Evolutionary conservation across 2,797 vertebrate species (phyloP).

Genomic region (Urophycis tenuis): DNA sequence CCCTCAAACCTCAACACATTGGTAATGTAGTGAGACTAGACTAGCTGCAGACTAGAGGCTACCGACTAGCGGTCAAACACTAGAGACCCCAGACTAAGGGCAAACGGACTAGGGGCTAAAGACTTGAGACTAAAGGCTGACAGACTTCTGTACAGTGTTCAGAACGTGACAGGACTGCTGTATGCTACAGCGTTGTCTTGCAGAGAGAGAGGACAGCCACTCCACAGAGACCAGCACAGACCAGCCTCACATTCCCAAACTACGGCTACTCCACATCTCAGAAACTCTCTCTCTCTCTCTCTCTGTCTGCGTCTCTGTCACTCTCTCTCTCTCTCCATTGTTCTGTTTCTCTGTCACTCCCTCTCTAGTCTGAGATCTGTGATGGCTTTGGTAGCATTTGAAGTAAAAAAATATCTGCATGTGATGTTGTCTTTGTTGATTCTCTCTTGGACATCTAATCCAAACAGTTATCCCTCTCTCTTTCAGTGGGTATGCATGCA

Average conservation of each 20-base stretch:
- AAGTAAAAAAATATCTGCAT: too few species aligned
- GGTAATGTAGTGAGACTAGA: too few species aligned
- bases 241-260: not conserved
- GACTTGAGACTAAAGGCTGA: too few species aligned
- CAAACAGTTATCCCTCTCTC: constrained; percentile 27
- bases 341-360: not conserved
- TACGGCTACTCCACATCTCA: not conserved
- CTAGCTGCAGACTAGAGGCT: not conserved
- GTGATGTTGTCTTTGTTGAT: too few species aligned
- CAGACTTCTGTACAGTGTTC: too few species aligned
- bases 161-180: not conserved
- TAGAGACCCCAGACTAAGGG: not conserved
- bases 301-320: too few species aligned
- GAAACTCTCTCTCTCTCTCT: not conserved
- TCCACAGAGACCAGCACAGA: not conserved
- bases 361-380: too few species aligned
- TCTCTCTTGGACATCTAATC: constrained; percentile 16
- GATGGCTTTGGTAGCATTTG: too few species aligned
- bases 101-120: too few species aligned
- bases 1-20: too few species aligned
- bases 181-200: not conserved
- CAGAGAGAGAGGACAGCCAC: not conserved
- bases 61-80: not conserved
- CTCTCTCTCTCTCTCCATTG: not conserved
- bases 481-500: not conserved